Evolutionary conservation across 2,113 vertebrate species (phyloP), one percentile per base, ranked within the genome.

Genomic region (Naja naja): DNA sequence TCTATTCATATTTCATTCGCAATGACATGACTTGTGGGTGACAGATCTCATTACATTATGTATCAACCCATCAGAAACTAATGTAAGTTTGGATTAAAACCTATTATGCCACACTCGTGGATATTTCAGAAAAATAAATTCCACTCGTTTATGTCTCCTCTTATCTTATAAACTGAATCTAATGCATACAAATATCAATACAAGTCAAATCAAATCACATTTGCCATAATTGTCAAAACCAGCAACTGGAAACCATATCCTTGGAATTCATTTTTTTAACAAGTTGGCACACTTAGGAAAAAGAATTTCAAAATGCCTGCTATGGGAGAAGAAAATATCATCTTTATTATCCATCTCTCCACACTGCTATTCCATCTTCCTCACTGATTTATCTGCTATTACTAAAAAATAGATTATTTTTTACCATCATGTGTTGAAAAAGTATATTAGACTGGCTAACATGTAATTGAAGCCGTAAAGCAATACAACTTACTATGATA

Each of bases 11-110:
- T 96, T 96, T 92, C 91, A 2, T 91, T 53, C 88, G 90, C 92
- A 95, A 85, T 49, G 95, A 93, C 45, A 92, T 96, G 96, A 94
- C 95, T 96, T 89, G 89, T 86, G 89, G 95, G 96, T 96, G 97
- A 94, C 97, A 97, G 97, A 95, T 96, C 96, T 95, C 94, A 93
- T 96, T 97, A 96, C 95, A 96, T 85, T 95, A 90, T 92, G 93
- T 93, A 95, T 95, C 96, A 96, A 11, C 88, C 20, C 0, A 52
- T 86, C 94, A 88, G 92, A 95, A 96, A 97, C 96, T 97, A 94
- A 89, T 94, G 88, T 34, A 92, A 96, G 39, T 93, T 96, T 92
- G 95, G 93, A 95, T 95, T 96, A 96, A 93, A 96, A 93, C 27
- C 11, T 45, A 94, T 95, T 95, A 96, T 92, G 39, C 0, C 10